phyloP scores from a whole-genome alignment of 2,797 vertebrate genomes.

The Esox masquinongy region DNA sequence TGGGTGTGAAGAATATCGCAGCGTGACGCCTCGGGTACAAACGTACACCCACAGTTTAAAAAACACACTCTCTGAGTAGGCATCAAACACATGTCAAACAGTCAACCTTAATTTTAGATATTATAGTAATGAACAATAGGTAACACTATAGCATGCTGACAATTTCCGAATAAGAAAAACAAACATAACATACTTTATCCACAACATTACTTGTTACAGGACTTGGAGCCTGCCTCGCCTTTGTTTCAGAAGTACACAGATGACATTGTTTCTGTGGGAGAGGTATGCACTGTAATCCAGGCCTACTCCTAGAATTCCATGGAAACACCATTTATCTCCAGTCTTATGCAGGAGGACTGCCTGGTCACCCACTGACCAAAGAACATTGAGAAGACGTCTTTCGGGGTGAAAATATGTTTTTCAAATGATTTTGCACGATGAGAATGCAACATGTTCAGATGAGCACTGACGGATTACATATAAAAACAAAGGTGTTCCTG shows the following conservation, averaged over 20 bases:
- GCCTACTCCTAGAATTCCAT: not conserved
- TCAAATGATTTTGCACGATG: no score
- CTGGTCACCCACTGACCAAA: not conserved
- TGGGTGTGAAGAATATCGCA: constrained; percentile 33
- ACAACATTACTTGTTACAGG: constrained; percentile 38
- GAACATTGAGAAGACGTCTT: no score
- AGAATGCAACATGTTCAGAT: no score
- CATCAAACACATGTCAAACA: not conserved
- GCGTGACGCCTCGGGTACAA: constrained; percentile 47
- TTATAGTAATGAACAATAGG: not conserved
- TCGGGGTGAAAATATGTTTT: no score
- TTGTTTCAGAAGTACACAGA: constrained; percentile 60
- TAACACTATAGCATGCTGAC: not conserved
- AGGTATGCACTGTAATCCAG: constrained; percentile 28
- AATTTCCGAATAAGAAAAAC: not conserved
- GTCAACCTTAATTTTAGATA: not conserved
- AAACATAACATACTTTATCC: not conserved
- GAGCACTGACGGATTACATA: no score
- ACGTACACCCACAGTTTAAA: not conserved
- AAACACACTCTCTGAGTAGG: not conserved
- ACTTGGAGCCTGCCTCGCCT: constrained; percentile 56
- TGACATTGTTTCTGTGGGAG: constrained; percentile 52
- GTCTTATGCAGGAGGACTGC: not conserved
- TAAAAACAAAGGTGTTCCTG: no score
- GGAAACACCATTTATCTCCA: not conserved